Evolutionary conservation across 2,113 vertebrate species (phyloP).

Genomic region (Sorex araneus): DNA sequence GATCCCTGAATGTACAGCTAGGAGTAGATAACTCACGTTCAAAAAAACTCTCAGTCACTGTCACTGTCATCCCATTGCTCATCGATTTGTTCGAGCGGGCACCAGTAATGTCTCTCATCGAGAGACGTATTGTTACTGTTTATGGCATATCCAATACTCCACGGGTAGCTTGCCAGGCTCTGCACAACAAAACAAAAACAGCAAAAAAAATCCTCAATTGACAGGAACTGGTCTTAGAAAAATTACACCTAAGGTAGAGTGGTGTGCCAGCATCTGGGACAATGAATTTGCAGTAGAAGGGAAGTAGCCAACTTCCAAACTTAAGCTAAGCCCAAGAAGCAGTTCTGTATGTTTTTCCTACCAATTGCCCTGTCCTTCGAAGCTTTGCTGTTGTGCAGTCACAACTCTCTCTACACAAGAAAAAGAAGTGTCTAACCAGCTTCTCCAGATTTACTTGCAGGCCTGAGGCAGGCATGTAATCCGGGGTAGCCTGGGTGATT

Average conservation of each 20-base stretch:
- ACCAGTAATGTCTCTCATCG: too few species aligned
- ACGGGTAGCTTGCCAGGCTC: too few species aligned
- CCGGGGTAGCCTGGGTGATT: background rate
- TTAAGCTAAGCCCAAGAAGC: background rate
- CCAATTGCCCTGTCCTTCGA: background rate
- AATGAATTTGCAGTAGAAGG: background rate
- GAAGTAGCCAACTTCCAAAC: background rate
- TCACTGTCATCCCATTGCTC: too few species aligned
- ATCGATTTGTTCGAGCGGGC: too few species aligned
- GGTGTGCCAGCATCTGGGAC: background rate
- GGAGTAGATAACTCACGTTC: too few species aligned
- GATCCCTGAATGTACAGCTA: too few species aligned
- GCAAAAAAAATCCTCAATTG: too few species aligned
- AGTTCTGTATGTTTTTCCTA: background rate
- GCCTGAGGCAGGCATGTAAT: background rate
- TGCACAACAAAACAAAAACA: too few species aligned
- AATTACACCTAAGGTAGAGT: background rate
- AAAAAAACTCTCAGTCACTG: too few species aligned
- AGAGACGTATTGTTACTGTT: too few species aligned
- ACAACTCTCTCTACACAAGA: background rate
- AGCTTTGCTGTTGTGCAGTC: background rate
- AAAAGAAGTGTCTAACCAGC: background rate
- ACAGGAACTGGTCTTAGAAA: background rate
- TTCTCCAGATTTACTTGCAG: background rate
- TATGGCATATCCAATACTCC: too few species aligned